These are phyloP conservation scores for Psix sp. DNA, from an alignment of 1,140 invertebrate species.

Conservation along the genomic window DNA sequence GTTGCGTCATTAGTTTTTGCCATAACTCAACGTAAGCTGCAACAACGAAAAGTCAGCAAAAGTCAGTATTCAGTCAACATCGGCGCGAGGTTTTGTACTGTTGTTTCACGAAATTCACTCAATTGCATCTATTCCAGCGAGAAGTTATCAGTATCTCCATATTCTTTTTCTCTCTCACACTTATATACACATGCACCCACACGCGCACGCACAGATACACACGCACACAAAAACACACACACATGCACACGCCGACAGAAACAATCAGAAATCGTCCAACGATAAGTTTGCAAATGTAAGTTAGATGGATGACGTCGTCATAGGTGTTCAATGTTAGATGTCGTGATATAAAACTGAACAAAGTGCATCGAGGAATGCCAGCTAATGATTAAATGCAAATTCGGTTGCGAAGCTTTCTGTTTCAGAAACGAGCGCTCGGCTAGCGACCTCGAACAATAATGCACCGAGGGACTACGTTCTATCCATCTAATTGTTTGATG, in stretches of 20 bases:
- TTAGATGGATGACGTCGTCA: conserved; percentile 42
- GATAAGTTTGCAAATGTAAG: conserved; percentile 27
- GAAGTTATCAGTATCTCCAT: too few relatives aligned
- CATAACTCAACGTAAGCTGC: too few relatives aligned
- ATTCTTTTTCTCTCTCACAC: too few relatives aligned
- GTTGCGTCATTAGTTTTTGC: neutral
- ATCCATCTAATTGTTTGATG: conserved; percentile 50
- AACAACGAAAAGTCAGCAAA: too few relatives aligned
- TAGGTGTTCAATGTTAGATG: conserved; percentile 17
- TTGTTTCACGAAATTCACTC: conserved; percentile 17
- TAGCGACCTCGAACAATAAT: conserved; percentile 23
- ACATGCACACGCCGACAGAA: conserved; percentile 1
- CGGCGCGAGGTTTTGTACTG: conserved; percentile 12
- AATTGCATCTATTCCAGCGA: too few relatives aligned
- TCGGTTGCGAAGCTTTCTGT: conserved; percentile 40
- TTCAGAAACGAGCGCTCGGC: conserved; percentile 36
- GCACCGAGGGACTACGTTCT: conserved; percentile 31
- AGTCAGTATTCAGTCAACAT: conserved; percentile 2
- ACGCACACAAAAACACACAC: too few relatives aligned
- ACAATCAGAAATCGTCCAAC: conserved; percentile 3
- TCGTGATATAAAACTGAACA: conserved; percentile 10
- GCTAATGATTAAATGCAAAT: too few relatives aligned
- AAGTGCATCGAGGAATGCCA: too few relatives aligned
- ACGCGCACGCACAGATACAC: too few relatives aligned
- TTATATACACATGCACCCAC: too few relatives aligned